Evolutionary conservation across 2,797 vertebrate species (phyloP), one percentile per base, ranked within the genome.

Genomic region (Chrosomus eos): DNA sequence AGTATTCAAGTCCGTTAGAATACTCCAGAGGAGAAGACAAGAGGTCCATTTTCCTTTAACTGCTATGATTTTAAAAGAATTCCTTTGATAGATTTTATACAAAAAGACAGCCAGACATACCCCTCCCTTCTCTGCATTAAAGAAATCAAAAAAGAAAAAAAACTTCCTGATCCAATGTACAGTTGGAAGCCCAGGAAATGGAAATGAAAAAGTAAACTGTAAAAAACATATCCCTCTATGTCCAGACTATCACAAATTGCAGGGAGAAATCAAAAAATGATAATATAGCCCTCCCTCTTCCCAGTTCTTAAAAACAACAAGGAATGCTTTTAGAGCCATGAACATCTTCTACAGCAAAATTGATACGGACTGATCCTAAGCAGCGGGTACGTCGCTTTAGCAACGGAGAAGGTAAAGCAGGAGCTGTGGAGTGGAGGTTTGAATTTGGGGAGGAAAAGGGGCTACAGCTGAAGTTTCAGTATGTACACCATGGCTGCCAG

Each of bases 401-500:
- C 83, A 82, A 58, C 83, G 38, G 71, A 40, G 80, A n/a, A 72
- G 82, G 81, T 71, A 78, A 85, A 86, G 60, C 72, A 76, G n/a
- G 38, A 82, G 93, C 94, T 94, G 94, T 93, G 88, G 88, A 89
- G 91, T 89, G 90, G 91, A 81, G 85, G 74, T 75, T 78, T 76
- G 62, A 70, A 33, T 84, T 87, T 88, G 87, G 87, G 88, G 85
- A 74, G 87, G 89, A 51, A 75, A 62, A 88, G 83, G 95, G 94
- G 95, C 95, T 96, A 94, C 87, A 90, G 92, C 95, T 94, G 94
- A 94, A 96, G 95, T 96, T 95, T 95, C 92, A 96, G 95, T 97
- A 97, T 97, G 96, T 97, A 98, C 97, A 97, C 95, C 95, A 95
- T 95, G 89, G 91, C 88, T 95, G 96, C 95, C 94, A 92, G 80